Evolutionary conservation across 2,113 vertebrate species (phyloP), one percentile per base, ranked within the genome.

Genomic region (Arothron firmamentum): DNA sequence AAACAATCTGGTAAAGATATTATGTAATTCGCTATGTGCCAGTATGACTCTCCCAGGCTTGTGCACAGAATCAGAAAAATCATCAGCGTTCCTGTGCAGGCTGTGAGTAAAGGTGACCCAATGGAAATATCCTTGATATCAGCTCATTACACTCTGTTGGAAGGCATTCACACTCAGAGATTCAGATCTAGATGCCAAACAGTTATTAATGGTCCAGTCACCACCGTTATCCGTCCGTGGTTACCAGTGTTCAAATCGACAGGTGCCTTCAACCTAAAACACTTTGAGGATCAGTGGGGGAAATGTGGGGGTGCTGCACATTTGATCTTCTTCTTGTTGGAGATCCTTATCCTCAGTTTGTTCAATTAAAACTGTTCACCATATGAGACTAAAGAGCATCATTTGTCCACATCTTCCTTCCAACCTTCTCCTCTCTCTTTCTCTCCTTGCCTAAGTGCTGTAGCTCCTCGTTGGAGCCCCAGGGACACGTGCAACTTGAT

Each of bases 401-500:
- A 48, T 67, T 58, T 50, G 55, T 21, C n/a, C 51, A 20, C 17
- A 17, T 13, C 31, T 77, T 8, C 52, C 43, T 43, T 58, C 53
- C 42, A 61, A 52, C 53, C 61, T 61, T 54, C 67, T 34, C 62
- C 54, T 4, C 5, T 71, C 57, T 61, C 65, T 62, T 76, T 77
- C 73, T 55, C 70, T 70, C 74, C 60, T 79, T 73, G 56, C 72
- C 71, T 86, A 84, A 86, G 84, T 85, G 84, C 83, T 80, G 45
- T 13, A 47, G 70, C 77, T 79, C 68, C 70, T 25, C 60, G 80
- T 72, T 71, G 0, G 16, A 73, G 79, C 81, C 80, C 73, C 72
- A 41, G 80, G 82, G 84, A 85, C 65, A 74, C 72, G 64, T 68
- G 68, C 19, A 11, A 81, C 82, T 84, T 79, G 87, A 89, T 89